Evolutionary conservation across 2,113 vertebrate species (phyloP).

Genomic region (Ptilonorhynchus violaceus): DNA sequence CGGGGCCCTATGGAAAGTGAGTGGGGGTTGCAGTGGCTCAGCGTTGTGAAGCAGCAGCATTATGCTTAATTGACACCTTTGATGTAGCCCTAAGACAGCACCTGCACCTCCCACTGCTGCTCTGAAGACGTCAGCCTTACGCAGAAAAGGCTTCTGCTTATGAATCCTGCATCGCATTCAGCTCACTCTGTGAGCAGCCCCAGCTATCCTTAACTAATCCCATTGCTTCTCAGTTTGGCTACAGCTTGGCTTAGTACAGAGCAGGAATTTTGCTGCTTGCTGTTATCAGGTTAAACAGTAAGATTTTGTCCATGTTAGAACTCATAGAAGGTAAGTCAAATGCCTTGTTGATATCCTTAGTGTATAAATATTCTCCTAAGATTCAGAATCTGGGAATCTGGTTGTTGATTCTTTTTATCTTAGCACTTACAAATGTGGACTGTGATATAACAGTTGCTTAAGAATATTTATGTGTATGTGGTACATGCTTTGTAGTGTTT

Average conservation of each 20-base stretch:
- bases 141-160: conserved; percentile 80
- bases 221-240: conserved; percentile 55
- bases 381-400: conserved; percentile 4
- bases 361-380: neutral
- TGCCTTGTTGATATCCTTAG: conserved; percentile 27
- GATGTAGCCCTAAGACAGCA: conserved; percentile 80
- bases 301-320: conserved; percentile 79
- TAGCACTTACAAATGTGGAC: neutral
- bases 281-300: conserved; percentile 55
- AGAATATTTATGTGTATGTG: neutral
- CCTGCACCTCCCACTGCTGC: conserved; percentile 82
- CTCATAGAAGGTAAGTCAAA: conserved; percentile 84
- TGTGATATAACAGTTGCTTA: conserved; percentile 19
- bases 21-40: conserved; percentile 65
- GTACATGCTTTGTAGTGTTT: neutral
- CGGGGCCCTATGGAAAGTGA: conserved; percentile 57
- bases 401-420: neutral
- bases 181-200: conserved; percentile 72
- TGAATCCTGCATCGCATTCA: conserved; percentile 75
- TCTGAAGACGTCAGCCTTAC: conserved; percentile 82
- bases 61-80: conserved; percentile 82
- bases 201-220: conserved; percentile 69
- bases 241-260: conserved; percentile 61
- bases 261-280: conserved; percentile 57
- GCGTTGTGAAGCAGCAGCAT: conserved; percentile 62